phyloP scores from a whole-genome alignment of 2,113 vertebrate species.

The Polypterus senegalus region DNA sequence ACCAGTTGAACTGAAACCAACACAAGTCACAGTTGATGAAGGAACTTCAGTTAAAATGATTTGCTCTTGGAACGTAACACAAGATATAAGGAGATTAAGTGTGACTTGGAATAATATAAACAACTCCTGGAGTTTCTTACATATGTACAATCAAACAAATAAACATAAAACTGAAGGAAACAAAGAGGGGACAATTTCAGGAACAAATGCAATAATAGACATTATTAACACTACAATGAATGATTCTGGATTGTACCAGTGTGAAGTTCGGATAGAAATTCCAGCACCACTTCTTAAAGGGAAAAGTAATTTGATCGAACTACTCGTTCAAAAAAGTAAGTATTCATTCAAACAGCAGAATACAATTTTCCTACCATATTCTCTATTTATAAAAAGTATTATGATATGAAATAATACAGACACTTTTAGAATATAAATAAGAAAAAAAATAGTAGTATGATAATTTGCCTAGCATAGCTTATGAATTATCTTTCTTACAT shows the following conservation, averaged over 20 bases:
- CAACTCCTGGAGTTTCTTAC: too few relatives aligned
- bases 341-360: too few relatives aligned
- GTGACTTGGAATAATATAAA: neutral
- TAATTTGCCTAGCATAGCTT: too few relatives aligned
- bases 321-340: too few relatives aligned
- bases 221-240: neutral
- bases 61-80: neutral
- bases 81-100: neutral
- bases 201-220: neutral
- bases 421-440: too few relatives aligned
- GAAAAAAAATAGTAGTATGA: too few relatives aligned
- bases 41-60: neutral
- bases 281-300: neutral
- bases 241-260: constrained; percentile 3
- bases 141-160: neutral
- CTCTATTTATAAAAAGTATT: too few relatives aligned
- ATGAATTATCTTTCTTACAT: too few relatives aligned
- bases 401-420: too few relatives aligned
- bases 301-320: too few relatives aligned
- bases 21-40: neutral
- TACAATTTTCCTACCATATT: too few relatives aligned
- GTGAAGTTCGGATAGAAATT: neutral
- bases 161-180: neutral
- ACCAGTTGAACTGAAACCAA: neutral
- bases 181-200: neutral